Percentiles rank a stretch among this genome's conserved stretches.
Conservation (phyloP, 2,113 vertebrate species). For the Cyprinus carpio region DNA sequence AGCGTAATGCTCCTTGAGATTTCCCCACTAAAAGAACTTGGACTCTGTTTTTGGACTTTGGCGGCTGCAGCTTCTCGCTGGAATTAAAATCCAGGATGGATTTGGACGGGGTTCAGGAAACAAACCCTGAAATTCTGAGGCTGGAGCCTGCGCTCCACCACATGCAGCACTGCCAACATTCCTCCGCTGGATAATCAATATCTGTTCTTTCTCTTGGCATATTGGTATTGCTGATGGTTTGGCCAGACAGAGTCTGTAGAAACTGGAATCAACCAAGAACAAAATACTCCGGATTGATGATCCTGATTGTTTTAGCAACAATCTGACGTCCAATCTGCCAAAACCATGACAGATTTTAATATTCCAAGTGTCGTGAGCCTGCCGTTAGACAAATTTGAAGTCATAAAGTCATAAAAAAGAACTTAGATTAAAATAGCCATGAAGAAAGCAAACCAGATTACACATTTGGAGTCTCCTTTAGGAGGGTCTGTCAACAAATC, state of each 20-base stretch:
- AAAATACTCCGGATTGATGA: conserved; percentile 25
- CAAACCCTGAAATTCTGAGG: conserved; percentile 49
- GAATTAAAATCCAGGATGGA: conserved; percentile 51
- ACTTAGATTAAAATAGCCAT: conserved; percentile 20
- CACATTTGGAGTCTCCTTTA: conserved; percentile 17
- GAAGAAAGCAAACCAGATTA: conserved; percentile 26
- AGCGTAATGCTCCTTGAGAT: conserved; percentile 36
- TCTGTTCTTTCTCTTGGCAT: conserved; percentile 57
- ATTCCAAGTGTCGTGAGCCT: background rate
- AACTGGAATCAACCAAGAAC: conserved; percentile 57
- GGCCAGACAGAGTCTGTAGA: conserved; percentile 63
- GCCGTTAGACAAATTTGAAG: background rate
- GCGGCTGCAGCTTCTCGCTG: conserved; percentile 34
- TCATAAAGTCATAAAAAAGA: conserved; percentile 33
- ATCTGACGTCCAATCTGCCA: conserved; percentile 3
- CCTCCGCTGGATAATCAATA: conserved; percentile 61
- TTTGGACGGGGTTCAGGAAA: conserved; percentile 50
- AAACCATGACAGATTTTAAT: conserved; percentile 24
- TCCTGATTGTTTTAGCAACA: conserved; percentile 34
- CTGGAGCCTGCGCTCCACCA: conserved; percentile 18
- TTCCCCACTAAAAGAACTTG: conserved; percentile 48
- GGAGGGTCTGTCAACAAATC: conserved; percentile 27
- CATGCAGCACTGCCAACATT: conserved; percentile 60
- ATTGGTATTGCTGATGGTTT: conserved; percentile 63
- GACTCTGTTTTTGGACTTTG: conserved; percentile 27